phyloP scores from a whole-genome alignment of 1,140 invertebrate genomes.

The Coelopa frigida region DNA sequence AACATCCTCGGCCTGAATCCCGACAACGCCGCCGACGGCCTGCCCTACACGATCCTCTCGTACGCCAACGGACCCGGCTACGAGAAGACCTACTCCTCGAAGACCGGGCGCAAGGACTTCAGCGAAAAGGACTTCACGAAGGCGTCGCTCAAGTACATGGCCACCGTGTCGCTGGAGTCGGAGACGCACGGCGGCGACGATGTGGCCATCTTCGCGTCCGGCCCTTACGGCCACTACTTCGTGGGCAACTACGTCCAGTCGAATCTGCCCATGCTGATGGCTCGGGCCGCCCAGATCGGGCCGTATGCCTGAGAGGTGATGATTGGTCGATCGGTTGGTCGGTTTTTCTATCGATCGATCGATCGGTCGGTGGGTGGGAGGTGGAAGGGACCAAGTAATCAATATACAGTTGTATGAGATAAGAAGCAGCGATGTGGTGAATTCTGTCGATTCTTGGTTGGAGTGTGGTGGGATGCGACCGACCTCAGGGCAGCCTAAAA shows the following conservation, averaged over 20 bases:
- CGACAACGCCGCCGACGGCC: conserved; percentile 48
- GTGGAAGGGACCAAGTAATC: too few relatives aligned
- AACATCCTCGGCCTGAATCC: conserved; percentile 50
- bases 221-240: conserved; percentile 54
- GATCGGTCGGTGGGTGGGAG: too few relatives aligned
- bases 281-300: conserved; percentile 46
- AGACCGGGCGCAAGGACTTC: conserved; percentile 19
- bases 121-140: conserved; percentile 26
- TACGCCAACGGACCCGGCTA: conserved; percentile 62
- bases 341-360: too few relatives aligned
- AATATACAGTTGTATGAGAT: too few relatives aligned
- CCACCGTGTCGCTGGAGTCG: conserved; percentile 43
- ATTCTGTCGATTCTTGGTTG: too few relatives aligned
- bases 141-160: conserved; percentile 38
- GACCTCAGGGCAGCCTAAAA: too few relatives aligned
- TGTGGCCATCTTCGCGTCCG: conserved; percentile 48
- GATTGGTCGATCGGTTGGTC: too few relatives aligned
- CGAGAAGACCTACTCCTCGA: conserved; percentile 15
- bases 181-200: conserved; percentile 57
- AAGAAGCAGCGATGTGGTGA: too few relatives aligned
- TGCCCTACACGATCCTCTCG: conserved; percentile 60
- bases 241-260: conserved; percentile 54
- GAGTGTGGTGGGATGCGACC: too few relatives aligned
- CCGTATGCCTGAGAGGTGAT: too few relatives aligned
- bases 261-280: conserved; percentile 52